Base-by-base conservation (phyloP, 2,888 invertebrate genomes). In the Augochlorella aurata region DNA sequence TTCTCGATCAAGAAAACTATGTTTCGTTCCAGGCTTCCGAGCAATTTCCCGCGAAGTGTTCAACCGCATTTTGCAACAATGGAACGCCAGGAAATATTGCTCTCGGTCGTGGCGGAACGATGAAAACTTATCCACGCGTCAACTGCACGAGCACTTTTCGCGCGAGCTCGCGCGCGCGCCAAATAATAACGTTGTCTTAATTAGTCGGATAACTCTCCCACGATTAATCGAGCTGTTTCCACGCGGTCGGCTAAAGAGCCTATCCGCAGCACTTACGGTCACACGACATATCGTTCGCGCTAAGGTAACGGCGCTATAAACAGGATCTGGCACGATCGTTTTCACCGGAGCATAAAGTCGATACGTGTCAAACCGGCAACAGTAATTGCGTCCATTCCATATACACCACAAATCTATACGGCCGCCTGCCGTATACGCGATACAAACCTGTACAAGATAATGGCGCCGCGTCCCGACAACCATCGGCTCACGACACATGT, bases 401-500 rank as follows among this genome's bases (percentile, higher is more conserved):
- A 77, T 70, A 79, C 72, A n/a, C 73, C 50, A 66, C 71, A 71
- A 76, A 67, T 81, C 74, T 82, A 77, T 78, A 74, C 71, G 71
- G 77, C 63, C 72, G 61, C 50, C 49, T 29, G 44, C n/a, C 44
- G 66, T 79, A 63, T 58, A 76, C 70, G 74, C 21, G 77, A 82
- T 72, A 72, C 61, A 61, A 70, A 75, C 77, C 73, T 67, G 77
- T 79, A 78, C 68, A 74, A 79, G 86, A 87, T 89, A 88, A 88
- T 87, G 85, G 79, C 54, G 52, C 74, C 52, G 76, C 81, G 69
- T 87, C 80, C 76, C 75, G 78, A 83, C 76, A 80, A 84, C 83
- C 79, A 88, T 85, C 83, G 82, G 80, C 77, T 88, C 81, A 83
- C 82, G 78, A 81, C 90, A 87, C 87, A 78, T 85, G 88, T 85